Percentiles rank a stretch among this genome's conserved stretches.
Evolutionary conservation across 2,113 vertebrate genomes (phyloP).

Genomic region (Bucco capensis): DNA sequence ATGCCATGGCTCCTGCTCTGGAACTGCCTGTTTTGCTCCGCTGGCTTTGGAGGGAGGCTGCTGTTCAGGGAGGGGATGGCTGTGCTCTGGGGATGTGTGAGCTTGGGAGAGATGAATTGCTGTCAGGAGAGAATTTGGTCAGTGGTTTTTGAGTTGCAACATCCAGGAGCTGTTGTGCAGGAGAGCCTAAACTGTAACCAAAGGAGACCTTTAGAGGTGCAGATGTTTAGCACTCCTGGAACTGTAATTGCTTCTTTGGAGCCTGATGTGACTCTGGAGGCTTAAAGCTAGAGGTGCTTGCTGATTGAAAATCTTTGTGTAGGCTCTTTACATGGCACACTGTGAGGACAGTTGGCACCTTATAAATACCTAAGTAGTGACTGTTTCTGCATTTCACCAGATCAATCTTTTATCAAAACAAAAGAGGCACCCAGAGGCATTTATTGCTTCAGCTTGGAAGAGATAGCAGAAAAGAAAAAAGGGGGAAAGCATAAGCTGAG

Average conservation of each 20-base stretch:
- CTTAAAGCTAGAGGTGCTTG: not conserved
- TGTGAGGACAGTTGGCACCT: not conserved
- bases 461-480: not conserved
- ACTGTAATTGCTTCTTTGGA: not conserved
- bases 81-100: not conserved
- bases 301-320: not conserved
- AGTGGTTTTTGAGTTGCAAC: not conserved
- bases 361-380: not conserved
- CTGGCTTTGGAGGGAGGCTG: not conserved
- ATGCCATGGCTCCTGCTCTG: not conserved
- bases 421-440: not conserved
- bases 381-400: not conserved
- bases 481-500: not conserved
- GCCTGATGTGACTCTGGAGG: not conserved
- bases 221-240: not conserved
- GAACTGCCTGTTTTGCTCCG: not conserved
- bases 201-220: not conserved
- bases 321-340: not conserved
- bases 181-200: not conserved
- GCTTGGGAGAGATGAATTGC: not conserved
- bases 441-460: not conserved
- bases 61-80: not conserved
- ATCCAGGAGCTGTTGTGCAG: not conserved
- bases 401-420: not conserved
- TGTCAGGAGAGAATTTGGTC: rapidly evolving